Evolutionary conservation across 2,888 invertebrate genomes (phyloP).

Genomic region (Harpalus rufipes): DNA sequence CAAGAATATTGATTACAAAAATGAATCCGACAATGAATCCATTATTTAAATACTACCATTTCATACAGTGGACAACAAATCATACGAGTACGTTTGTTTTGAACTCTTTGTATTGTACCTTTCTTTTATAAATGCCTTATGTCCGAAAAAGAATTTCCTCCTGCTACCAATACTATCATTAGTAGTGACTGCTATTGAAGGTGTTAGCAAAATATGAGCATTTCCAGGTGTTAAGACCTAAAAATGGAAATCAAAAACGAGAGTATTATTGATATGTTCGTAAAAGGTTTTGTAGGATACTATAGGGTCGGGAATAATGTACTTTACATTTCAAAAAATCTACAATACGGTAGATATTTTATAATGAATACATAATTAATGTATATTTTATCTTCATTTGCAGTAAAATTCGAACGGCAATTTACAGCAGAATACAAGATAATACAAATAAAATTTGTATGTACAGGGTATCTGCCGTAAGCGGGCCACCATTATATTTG

Average conservation of each 20-base stretch:
- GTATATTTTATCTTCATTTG: slow-evolving; percentile 4
- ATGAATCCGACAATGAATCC: no score
- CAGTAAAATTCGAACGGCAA: background rate
- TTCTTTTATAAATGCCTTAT: slow-evolving; percentile 81
- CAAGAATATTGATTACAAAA: no score
- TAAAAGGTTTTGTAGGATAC: slow-evolving; percentile 82
- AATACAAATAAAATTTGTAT: background rate
- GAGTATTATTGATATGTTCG: slow-evolving; percentile 67
- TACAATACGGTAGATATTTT: slow-evolving; percentile 66
- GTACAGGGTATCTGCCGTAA: no score
- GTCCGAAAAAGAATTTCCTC: slow-evolving; percentile 84
- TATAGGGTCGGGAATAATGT: slow-evolving; percentile 78
- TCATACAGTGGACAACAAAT: slow-evolving; percentile 81
- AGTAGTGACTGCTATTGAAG: slow-evolving; percentile 76
- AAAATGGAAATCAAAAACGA: slow-evolving; percentile 81
- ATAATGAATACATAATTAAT: background rate
- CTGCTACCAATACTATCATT: slow-evolving; percentile 85
- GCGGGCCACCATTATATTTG: no score
- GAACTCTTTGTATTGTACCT: slow-evolving; percentile 79
- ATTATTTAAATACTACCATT: no score
- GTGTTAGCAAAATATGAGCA: slow-evolving; percentile 84
- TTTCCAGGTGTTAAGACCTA: slow-evolving; percentile 84
- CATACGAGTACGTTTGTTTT: slow-evolving; percentile 78
- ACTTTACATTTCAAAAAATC: slow-evolving; percentile 79
- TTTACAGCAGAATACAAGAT: slow-evolving; percentile 10